Percentiles rank a stretch among this genome's conserved stretches.
phyloP scores from a whole-genome alignment of 2,888 invertebrate species.

The Coenonympha glycerion region DNA sequence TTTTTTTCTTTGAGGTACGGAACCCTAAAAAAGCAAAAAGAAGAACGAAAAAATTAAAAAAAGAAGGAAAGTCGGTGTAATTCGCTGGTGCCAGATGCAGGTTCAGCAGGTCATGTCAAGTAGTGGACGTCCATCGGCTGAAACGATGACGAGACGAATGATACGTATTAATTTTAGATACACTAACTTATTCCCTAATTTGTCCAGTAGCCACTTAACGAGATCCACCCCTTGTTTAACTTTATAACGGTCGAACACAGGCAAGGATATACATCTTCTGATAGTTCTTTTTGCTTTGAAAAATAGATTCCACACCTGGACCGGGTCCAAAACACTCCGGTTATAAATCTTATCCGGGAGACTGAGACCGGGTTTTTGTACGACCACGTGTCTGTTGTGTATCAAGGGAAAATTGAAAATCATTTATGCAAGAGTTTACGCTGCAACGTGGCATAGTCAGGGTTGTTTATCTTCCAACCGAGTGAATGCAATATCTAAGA shows the following conservation, averaged over 20 bases:
- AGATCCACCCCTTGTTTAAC: slow-evolving; percentile 7
- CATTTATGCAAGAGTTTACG: slow-evolving; percentile 13
- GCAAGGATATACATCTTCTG: slow-evolving; percentile 1
- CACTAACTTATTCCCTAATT: no score
- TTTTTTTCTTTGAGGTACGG: no score
- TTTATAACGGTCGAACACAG: neutral
- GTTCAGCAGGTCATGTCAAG: no score
- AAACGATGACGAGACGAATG: no score
- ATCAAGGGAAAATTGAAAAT: slow-evolving; percentile 15
- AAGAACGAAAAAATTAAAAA: no score
- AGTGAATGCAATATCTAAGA: slow-evolving; percentile 13
- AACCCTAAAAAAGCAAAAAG: no score
- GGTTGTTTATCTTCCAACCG: neutral
- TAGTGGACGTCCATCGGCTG: no score
- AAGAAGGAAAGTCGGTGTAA: no score
- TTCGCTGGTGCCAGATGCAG: no score
- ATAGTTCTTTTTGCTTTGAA: slow-evolving; percentile 8
- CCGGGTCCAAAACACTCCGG: slow-evolving; percentile 10
- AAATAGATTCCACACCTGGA: slow-evolving; percentile 14
- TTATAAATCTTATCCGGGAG: slow-evolving; percentile 13
- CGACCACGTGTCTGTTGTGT: slow-evolving; percentile 13
- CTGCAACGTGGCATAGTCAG: neutral
- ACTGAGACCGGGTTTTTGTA: slow-evolving; percentile 10
- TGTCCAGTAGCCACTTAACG: neutral
- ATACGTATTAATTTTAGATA: no score